Percentiles rank a stretch among this genome's conserved stretches.
These are phyloP conservation scores for Drosophila mimetica DNA, from an alignment of 2,888 invertebrate genomes.

Conservation along the genomic window DNA sequence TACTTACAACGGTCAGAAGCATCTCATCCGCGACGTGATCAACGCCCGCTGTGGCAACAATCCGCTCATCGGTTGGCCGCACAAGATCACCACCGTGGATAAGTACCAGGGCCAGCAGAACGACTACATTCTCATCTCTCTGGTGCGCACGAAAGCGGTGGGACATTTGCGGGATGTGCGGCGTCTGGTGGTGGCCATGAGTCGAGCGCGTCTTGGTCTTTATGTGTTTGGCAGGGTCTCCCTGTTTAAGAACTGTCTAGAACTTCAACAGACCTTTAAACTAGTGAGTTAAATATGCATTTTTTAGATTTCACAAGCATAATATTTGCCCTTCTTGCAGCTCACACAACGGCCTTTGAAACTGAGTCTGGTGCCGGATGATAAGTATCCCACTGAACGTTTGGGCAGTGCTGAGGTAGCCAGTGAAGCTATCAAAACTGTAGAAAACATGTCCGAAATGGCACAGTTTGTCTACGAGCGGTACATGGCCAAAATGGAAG, in stretches of 20 bases:
- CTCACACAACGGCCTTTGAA: slow-evolving; percentile 92
- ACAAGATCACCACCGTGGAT: slow-evolving; percentile 98
- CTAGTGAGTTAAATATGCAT: slow-evolving; percentile 86
- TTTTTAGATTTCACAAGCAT: neutral
- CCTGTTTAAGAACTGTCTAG: slow-evolving; percentile 98
- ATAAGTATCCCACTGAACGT: slow-evolving; percentile 91
- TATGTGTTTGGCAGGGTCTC: slow-evolving; percentile 97
- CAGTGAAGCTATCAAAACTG: slow-evolving; percentile 73
- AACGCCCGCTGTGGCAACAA: slow-evolving; percentile 96
- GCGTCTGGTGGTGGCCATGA: slow-evolving; percentile 98
- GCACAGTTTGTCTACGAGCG: slow-evolving; percentile 97
- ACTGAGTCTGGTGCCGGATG: slow-evolving; percentile 91
- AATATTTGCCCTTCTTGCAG: slow-evolving; percentile 84
- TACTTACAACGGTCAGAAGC: slow-evolving; percentile 99
- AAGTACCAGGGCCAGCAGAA: slow-evolving; percentile 99
- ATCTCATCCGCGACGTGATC: slow-evolving; percentile 97
- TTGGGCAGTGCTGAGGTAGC: slow-evolving; percentile 84
- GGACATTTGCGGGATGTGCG: slow-evolving; percentile 98
- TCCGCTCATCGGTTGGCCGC: slow-evolving; percentile 96
- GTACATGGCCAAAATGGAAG: slow-evolving; percentile 91
- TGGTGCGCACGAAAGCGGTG: slow-evolving; percentile 98
- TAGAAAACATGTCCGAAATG: slow-evolving; percentile 93
- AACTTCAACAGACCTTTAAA: slow-evolving; percentile 97
- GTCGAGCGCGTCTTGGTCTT: slow-evolving; percentile 97
- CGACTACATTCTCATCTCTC: slow-evolving; percentile 97